Base-by-base conservation (phyloP, 2,888 invertebrate species). In the Acanthosoma haemorrhoidale region DNA sequence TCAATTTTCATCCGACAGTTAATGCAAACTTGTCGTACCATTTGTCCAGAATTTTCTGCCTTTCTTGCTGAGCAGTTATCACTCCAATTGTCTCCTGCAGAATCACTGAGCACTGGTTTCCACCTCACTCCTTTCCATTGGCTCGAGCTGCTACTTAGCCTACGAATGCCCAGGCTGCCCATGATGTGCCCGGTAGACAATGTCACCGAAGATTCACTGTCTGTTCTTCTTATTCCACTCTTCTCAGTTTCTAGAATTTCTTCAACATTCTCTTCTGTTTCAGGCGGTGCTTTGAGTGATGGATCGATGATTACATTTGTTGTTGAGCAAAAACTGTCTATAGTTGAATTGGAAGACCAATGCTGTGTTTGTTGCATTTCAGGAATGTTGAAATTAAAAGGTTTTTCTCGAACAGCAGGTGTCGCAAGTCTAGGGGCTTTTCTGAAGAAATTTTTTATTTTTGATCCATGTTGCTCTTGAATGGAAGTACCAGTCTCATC, bases 61-160 rank as follows among this genome's bases (percentile, higher is more conserved):
- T 38, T 36, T 67, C 57, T 67, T 43, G 51, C 16, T 11, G 43
- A 5, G 32, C 32, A 31, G 39, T 70, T 72, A 51, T 73, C 73
- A 58, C 71, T 74, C 72, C 73, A 73, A 4, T 36, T 41, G 63
- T 75, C 74, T 9, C 72, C 70, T n/a, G 70, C 21, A 3, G 71
- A 63, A 34, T 73, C 74, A 18, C 72, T 69, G 3, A 75, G 66
- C 36, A 76, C 73, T 3, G 78, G 76, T 74, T 78, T 80, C 80
- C 81, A 80, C 3, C 78, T 76, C 2, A 80, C 77, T 13, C 77
- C 78, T 59, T 77, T 80, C 74, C 76, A 79, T n/a, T 76, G 75
- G 16, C 76, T 76, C 3, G 75, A 74, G 18, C 70, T 71, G 9
- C 76, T 77, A 68, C 76, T 78, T n/a, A 77, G 77, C 39, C 77